phyloP scores from a whole-genome alignment of 2,113 vertebrate species.

The Lasiurus cinereus region DNA sequence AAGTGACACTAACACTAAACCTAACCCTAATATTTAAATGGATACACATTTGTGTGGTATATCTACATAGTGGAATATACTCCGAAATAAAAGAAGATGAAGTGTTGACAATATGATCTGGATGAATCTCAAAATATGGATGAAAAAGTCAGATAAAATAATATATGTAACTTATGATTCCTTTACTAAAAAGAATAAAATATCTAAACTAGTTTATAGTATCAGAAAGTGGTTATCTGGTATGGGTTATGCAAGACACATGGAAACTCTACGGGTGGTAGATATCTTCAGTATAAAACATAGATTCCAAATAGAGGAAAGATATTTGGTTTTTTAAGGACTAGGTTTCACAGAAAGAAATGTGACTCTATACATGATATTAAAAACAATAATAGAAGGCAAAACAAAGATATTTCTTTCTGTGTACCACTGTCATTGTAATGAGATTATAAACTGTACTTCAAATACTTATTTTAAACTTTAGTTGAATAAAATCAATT shows the following conservation, averaged over 20 bases:
- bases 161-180: background rate
- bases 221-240: background rate
- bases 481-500: slow-evolving; percentile 12
- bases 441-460: background rate
- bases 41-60: background rate
- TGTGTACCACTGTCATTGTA: background rate
- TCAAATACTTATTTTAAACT: background rate
- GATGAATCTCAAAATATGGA: background rate
- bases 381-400: background rate
- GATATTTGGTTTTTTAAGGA: background rate
- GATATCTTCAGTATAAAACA: background rate
- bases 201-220: background rate
- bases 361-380: background rate
- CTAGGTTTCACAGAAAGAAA: background rate
- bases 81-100: background rate
- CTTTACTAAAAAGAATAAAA: background rate
- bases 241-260: background rate
- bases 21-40: background rate
- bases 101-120: background rate
- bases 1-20: background rate
- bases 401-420: background rate
- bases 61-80: background rate
- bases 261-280: background rate
- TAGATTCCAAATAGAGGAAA: background rate
- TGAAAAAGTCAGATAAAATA: background rate